A percentile compares a stretch with the other conserved stretches of the same genome.
These are phyloP conservation scores for Callipepla squamata DNA, from an alignment of 2,113 vertebrate species.

Conservation along the genomic window DNA sequence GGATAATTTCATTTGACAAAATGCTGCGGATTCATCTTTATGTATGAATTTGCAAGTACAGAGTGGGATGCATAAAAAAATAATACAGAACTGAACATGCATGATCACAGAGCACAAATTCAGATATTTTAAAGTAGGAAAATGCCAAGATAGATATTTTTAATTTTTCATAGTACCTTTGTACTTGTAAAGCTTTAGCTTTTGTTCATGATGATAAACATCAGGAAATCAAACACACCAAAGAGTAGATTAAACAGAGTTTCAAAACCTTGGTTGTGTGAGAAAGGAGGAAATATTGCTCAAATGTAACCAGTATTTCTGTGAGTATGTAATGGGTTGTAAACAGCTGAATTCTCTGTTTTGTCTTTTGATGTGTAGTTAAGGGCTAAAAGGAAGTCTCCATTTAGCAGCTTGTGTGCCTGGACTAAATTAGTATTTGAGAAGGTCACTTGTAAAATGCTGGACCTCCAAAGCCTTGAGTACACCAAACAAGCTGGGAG, in stretches of 20 bases:
- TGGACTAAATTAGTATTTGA: fast-evolving
- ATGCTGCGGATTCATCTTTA: constrained; percentile 40
- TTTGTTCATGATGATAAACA: background rate
- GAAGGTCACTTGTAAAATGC: background rate
- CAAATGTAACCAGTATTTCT: background rate
- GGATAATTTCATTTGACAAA: constrained; percentile 53
- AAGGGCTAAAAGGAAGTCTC: background rate
- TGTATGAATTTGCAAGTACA: constrained; percentile 41
- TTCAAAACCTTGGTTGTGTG: background rate
- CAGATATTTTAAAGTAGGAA: background rate
- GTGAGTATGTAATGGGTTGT: fast-evolving
- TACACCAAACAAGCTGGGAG: background rate
- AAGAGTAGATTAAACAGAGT: background rate
- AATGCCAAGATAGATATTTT: background rate
- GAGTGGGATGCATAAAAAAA: constrained; percentile 35
- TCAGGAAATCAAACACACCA: background rate
- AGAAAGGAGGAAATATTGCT: background rate
- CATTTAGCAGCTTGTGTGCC: background rate
- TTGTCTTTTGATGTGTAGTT: background rate
- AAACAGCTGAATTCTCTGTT: background rate
- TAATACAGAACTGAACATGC: constrained; percentile 5
- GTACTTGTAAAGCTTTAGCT: background rate
- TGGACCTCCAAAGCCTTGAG: background rate
- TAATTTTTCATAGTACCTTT: background rate
- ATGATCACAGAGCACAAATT: background rate